phyloP scores from a whole-genome alignment of 2,888 invertebrate genomes.

The Panzeria rudis region DNA sequence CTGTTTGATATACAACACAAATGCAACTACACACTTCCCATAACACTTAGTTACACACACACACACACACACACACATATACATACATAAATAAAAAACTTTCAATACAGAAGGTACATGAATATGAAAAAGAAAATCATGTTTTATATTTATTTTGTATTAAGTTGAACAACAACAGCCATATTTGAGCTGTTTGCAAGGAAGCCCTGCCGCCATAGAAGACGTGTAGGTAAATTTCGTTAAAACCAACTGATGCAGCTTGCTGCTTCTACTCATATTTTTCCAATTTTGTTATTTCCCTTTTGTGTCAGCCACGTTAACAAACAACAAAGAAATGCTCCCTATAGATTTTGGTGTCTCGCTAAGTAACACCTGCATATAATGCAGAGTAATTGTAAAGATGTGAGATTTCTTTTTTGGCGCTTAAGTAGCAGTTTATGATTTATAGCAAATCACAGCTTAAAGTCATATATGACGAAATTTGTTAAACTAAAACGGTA shows the following conservation, averaged over 20 bases:
- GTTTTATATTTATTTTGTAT: constrained; percentile 56
- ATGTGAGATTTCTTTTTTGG: constrained; percentile 49
- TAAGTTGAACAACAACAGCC: constrained; percentile 44
- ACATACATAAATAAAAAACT: background rate
- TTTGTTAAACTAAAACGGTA: constrained; percentile 51
- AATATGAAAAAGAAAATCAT: constrained; percentile 50
- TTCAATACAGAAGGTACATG: constrained; percentile 7
- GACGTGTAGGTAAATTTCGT: constrained; percentile 57
- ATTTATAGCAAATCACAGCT: constrained; percentile 50
- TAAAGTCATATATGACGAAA: constrained; percentile 55
- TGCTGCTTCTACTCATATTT: constrained; percentile 3
- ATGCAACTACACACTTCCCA: constrained; percentile 65
- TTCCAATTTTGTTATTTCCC: background rate
- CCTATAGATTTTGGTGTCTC: constrained; percentile 25
- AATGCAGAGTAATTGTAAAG: constrained; percentile 57
- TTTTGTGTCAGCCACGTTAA: constrained; percentile 8
- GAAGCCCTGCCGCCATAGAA: constrained; percentile 37
- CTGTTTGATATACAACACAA: constrained; percentile 79
- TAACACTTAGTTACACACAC: constrained; percentile 10
- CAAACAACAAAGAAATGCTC: constrained; percentile 43
- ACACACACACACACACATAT: constrained; percentile 4
- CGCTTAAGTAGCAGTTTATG: constrained; percentile 62
- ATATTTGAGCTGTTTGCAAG: constrained; percentile 11
- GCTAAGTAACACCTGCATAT: constrained; percentile 70
- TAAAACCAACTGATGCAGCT: constrained; percentile 61